Evolutionary conservation across 2,113 vertebrate species (phyloP).

Genomic region (Urocynchramus pylzowi): DNA sequence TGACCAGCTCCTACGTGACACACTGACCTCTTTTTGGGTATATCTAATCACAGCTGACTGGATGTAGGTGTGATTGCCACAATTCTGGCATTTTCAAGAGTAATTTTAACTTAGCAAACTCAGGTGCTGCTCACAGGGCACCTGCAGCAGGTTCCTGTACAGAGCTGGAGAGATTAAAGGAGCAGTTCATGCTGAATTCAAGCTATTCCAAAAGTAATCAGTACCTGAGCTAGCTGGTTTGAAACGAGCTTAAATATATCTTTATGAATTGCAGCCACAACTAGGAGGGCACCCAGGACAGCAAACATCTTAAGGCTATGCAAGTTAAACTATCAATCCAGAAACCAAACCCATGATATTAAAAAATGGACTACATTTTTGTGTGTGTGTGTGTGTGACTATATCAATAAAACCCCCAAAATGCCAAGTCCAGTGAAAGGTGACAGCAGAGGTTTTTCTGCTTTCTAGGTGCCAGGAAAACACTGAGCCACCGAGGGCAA

Average conservation of each 20-base stretch:
- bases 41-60: not conserved
- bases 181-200: not conserved
- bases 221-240: not conserved
- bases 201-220: not conserved
- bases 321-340: not conserved
- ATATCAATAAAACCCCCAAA: not conserved
- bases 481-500: not conserved
- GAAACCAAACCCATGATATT: not conserved
- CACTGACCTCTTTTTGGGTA: not conserved
- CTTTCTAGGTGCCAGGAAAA: not conserved
- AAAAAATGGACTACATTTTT: not conserved
- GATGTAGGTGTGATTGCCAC: not conserved
- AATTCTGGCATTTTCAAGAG: not conserved
- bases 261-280: not conserved
- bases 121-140: not conserved
- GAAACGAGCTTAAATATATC: not conserved
- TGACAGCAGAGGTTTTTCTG: not conserved
- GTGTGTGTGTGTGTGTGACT: not conserved
- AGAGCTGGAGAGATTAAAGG: not conserved
- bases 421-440: not conserved
- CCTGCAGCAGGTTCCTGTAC: not conserved
- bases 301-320: not conserved
- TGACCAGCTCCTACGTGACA: not conserved
- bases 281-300: not conserved
- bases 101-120: not conserved